Percentiles rank a stretch among this genome's conserved stretches.
Conservation (phyloP, 1,140 invertebrate genomes). For the Drosophila nannoptera region DNA sequence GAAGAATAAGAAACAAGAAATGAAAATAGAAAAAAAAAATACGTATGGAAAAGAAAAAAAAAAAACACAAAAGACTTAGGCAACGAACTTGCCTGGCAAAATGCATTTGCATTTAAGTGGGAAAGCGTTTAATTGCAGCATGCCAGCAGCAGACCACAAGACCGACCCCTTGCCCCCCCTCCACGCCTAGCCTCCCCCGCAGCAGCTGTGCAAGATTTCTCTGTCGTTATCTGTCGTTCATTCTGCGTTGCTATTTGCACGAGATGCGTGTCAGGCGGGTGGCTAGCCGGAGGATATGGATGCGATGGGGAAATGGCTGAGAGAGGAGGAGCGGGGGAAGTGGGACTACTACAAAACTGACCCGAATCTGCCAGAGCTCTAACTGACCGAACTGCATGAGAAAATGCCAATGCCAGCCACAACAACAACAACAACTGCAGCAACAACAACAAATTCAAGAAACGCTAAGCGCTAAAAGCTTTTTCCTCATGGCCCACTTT, state of each 20-base stretch:
- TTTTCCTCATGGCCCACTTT: conserved; percentile 38
- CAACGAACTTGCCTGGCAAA: conserved; percentile 48
- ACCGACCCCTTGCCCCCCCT: no score
- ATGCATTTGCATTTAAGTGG: conserved; percentile 45
- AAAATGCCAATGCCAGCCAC: conserved; percentile 18
- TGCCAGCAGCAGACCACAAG: conserved; percentile 28
- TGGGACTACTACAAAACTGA: conserved; percentile 27
- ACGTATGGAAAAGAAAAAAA: no score
- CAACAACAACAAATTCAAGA: conserved; percentile 19
- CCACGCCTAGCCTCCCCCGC: no score
- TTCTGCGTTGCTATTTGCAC: conserved; percentile 25
- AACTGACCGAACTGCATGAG: conserved; percentile 19
- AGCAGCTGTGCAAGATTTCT: conserved; percentile 29
- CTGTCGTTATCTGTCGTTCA: conserved; percentile 32
- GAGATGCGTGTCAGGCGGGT: conserved; percentile 35
- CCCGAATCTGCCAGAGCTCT: conserved; percentile 41
- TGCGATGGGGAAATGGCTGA: no score
- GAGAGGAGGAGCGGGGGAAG: neutral
- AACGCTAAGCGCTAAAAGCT: conserved; percentile 44
- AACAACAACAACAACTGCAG: conserved; percentile 5
- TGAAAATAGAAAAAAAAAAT: no score
- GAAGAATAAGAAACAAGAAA: no score
- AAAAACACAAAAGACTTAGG: conserved; percentile 49
- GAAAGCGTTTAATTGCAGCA: conserved; percentile 55
- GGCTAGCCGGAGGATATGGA: neutral